Evolutionary conservation across 2,797 vertebrate species (phyloP), one percentile per base, ranked within the genome.

Genomic region (Melanotaenia pygmaea): DNA sequence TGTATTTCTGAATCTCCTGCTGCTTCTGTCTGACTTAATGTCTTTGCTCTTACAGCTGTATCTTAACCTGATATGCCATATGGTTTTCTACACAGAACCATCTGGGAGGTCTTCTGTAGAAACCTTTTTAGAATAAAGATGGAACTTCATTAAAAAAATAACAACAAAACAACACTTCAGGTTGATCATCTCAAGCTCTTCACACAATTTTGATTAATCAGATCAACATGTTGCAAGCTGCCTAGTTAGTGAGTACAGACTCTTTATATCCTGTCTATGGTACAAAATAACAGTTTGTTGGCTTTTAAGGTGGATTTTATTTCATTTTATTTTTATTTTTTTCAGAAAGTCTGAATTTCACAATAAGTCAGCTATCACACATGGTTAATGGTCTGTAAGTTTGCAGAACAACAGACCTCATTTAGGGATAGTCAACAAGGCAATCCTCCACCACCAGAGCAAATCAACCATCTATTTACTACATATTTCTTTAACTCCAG

Each of bases 401-500:
- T 24, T 62, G 28, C 45, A 76, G 28, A 65, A 70, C 14, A 69
- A 58, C 63, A 64, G 58, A 66, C 35, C 51, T 32, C 20, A 10
- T 43, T 69, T 53, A 50, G 56, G 59, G n/a, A 43, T 72, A 70
- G 75, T 64, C 1, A 37, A 71, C 72, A 79, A 72, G 28, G 24
- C 24, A 51, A 37, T 56, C 45, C 37, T 77, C 22, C 43, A 83
- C 67, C 67, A 69, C n/a, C 43, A 51, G 54, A 79, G 69, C 57
- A 72, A 68, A 67, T 70, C 54, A 72, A 70, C 67, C 72, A 59
- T 70, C 75, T 59, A 75, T 74, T 82, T 81, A 76, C 64, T 51
- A 64, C 80, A 86, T 81, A 76, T 82, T 86, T 89, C 82, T 84
- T 34, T 89, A 63, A 87, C 89, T 86, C 86, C 84, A 76, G 58